Evolutionary conservation across 2,888 invertebrate genomes (phyloP).

Genomic region (Callinectes sapidus): DNA sequence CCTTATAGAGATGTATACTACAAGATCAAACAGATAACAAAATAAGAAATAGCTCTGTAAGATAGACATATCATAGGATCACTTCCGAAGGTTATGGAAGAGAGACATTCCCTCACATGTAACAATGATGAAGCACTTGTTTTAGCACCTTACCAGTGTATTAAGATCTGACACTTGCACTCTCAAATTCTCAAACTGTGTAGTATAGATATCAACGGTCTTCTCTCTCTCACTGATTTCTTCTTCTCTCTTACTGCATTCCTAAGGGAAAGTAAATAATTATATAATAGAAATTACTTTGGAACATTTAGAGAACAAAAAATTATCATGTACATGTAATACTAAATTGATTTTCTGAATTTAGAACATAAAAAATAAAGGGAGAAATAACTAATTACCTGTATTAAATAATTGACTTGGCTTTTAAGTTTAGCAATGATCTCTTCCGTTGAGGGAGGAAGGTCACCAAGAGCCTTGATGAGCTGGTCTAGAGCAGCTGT

Average conservation of each 20-base stretch:
- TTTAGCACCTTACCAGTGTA: conserved; percentile 34
- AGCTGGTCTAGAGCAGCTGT: conserved; percentile 55
- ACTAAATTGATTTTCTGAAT: not conserved
- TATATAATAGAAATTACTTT: not conserved
- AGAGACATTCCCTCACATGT: not conserved
- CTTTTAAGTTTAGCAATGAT: conserved; percentile 62
- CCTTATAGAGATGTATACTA: too few relatives aligned
- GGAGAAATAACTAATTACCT: conserved; percentile 46
- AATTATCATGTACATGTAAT: not conserved
- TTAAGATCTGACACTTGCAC: conserved; percentile 54
- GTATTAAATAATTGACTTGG: conserved; percentile 58
- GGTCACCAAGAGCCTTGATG: conserved; percentile 55
- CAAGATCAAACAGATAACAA: too few relatives aligned
- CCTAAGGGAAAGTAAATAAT: conserved; percentile 14
- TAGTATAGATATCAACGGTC: conserved; percentile 40
- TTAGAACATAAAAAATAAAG: not conserved
- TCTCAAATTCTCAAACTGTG: conserved; percentile 60
- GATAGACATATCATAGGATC: too few relatives aligned
- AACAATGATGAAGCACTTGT: not conserved
- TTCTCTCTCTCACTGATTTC: conserved; percentile 58
- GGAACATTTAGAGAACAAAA: not conserved
- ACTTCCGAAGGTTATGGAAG: too few relatives aligned
- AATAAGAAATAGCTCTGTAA: too few relatives aligned
- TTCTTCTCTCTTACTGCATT: conserved; percentile 59
- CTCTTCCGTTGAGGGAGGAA: conserved; percentile 63